These are phyloP conservation scores for Eulimnadia texana DNA, from an alignment of 1,140 invertebrate species.

Conservation along the genomic window DNA sequence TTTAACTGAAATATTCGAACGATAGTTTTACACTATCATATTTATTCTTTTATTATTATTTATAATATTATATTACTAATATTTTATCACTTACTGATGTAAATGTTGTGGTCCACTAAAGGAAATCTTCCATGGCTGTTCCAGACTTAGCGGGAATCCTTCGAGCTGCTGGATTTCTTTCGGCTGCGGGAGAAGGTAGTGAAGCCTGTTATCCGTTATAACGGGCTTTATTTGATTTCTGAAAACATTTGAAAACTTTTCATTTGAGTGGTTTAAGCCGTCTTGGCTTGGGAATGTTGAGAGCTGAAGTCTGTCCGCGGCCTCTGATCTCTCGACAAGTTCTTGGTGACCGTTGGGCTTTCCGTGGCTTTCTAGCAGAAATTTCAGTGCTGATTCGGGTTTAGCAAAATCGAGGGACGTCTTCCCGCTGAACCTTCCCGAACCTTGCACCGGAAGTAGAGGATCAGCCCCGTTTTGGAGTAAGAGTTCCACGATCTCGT, in stretches of 20 bases:
- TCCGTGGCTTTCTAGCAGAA: not conserved
- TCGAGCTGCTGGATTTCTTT: conserved; percentile 40
- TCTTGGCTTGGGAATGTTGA: conserved; percentile 3
- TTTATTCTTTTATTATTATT: too few species aligned
- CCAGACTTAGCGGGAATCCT: conserved; percentile 30
- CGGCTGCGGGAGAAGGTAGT: conserved; percentile 45
- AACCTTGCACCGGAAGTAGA: not conserved
- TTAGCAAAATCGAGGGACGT: conserved; percentile 1
- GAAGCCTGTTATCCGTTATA: conserved; percentile 32
- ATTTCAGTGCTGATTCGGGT: not conserved
- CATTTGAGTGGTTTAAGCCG: too few species aligned
- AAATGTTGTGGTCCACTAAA: conserved; percentile 5
- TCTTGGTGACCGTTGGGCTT: not conserved
- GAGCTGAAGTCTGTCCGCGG: not conserved
- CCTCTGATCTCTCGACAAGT: not conserved
- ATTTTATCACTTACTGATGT: not conserved
- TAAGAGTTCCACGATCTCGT: conserved; percentile 3
- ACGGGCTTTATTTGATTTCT: conserved; percentile 27
- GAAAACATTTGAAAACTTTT: too few species aligned
- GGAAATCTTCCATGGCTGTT: conserved; percentile 31
- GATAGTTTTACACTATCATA: too few species aligned
- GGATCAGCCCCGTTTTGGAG: conserved; percentile 2
- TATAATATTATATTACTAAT: too few species aligned
- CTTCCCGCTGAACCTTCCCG: conserved; percentile 1
- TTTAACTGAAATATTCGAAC: not conserved